Evolutionary conservation across 2,113 vertebrate species (phyloP), one percentile per base, ranked within the genome.

Genomic region (Nicator chloris): DNA sequence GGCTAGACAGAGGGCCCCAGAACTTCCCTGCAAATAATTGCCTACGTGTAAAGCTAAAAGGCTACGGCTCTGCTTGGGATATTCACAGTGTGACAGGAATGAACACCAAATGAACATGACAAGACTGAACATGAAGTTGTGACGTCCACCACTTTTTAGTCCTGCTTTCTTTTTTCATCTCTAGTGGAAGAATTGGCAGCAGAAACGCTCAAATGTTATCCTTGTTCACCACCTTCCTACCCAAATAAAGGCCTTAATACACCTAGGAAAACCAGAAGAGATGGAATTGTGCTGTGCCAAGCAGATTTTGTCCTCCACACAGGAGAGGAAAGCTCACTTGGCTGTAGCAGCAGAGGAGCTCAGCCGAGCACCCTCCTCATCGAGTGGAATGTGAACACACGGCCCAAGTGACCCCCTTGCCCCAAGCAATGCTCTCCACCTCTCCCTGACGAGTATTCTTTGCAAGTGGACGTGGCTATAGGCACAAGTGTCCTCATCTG

Each of bases 1-100:
- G 11, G 86, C 82, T 9, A 71, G 76, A 90, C 90, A 90, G 87
- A 73, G 35, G 4, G 90, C 78, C 85, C 79, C 60, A 57, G 76
- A 47, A 53, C 87, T 81, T 56, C 12, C 5, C 66, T 1, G 47
- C 75, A 73, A 88, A 82, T 73, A 54, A 94, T 7, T 86, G 76
- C 44, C 71, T 33, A 47, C 10, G 6, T 24, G 71, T 11, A 68
- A 64, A 83, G 60, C 42, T 63, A 45, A 88, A 90, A 92, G 53
- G 66, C 61, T 49, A 19, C 0, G 1, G 66, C 78, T 82, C 65
- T 33, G 7, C 61, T 66, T 70, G 35, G 54, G 71, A 73, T 54
- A 31, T 42, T 92, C 88, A 10, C 3, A 39, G 33, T 1, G 5
- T 6, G 54, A 86, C 12, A 47, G 0, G 4, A 63, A 20, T 2